phyloP scores from a whole-genome alignment of 2,113 vertebrate genomes.

The Podiceps cristatus region DNA sequence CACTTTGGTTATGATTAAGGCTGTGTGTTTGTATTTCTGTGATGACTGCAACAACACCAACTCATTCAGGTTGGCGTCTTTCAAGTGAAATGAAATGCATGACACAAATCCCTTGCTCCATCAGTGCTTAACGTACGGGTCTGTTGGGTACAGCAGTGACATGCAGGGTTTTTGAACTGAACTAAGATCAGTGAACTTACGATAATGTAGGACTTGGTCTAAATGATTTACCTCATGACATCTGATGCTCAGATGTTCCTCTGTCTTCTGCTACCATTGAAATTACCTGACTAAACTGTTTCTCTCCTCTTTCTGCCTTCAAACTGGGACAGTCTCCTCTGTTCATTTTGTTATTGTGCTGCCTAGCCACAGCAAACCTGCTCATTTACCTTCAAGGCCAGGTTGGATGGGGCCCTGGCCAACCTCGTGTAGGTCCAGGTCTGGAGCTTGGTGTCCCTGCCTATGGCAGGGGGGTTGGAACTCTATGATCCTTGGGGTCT shows the following conservation, averaged over 20 bases:
- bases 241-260: neutral
- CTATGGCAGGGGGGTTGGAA: too few species aligned
- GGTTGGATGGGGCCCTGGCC: too few species aligned
- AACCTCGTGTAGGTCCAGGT: too few species aligned
- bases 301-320: neutral
- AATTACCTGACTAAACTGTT: neutral
- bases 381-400: neutral
- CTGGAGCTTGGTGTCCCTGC: too few species aligned
- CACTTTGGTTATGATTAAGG: neutral
- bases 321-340: neutral
- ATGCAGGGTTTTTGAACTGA: neutral
- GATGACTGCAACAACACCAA: neutral
- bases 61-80: neutral
- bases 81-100: constrained; percentile 14
- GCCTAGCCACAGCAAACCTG: neutral
- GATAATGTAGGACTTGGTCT: neutral
- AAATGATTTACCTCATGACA: neutral
- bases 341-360: neutral
- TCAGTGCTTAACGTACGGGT: neutral
- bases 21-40: constrained; percentile 8
- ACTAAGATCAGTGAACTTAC: neutral
- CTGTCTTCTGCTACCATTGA: neutral
- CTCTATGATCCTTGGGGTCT: too few species aligned
- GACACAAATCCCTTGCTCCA: constrained; percentile 29
- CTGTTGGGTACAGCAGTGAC: accelerated